These are phyloP conservation scores for Glaucomys volans DNA, from an alignment of 2,113 vertebrate genomes.

Conservation along the genomic window DNA sequence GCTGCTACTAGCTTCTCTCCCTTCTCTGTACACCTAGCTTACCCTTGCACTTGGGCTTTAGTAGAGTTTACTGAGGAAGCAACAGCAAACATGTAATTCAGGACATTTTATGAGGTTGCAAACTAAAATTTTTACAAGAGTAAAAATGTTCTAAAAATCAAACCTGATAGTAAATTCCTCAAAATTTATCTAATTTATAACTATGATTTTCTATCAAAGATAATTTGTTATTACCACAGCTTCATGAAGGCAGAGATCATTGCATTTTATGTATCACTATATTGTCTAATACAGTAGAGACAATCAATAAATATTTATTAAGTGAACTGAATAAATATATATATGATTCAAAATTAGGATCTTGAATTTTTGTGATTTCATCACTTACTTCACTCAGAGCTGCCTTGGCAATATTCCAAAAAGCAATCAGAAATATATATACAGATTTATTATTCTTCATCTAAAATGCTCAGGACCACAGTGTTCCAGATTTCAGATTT, in stretches of 20 bases:
- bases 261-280: neutral
- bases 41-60: neutral
- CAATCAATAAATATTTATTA: neutral
- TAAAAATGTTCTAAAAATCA: conserved; percentile 26
- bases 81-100: neutral
- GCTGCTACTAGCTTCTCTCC: neutral
- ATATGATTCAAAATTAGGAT: neutral
- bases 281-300: neutral
- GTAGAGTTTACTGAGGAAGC: neutral
- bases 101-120: neutral
- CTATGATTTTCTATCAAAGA: neutral
- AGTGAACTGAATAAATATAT: neutral
- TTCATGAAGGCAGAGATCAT: neutral
- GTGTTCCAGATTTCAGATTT: neutral
- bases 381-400: neutral
- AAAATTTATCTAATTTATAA: conserved; percentile 51
- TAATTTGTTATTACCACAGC: neutral
- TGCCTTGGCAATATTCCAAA: conserved; percentile 33
- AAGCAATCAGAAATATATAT: conserved; percentile 26
- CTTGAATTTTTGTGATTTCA: conserved; percentile 32
- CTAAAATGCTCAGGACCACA: neutral
- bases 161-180: neutral
- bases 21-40: neutral
- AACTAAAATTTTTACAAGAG: conserved; percentile 28
- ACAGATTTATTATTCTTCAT: neutral